Percentiles rank a stretch among this genome's conserved stretches.
phyloP scores from a whole-genome alignment of 2,797 vertebrate species.

The Lophotriccus pileatus region DNA sequence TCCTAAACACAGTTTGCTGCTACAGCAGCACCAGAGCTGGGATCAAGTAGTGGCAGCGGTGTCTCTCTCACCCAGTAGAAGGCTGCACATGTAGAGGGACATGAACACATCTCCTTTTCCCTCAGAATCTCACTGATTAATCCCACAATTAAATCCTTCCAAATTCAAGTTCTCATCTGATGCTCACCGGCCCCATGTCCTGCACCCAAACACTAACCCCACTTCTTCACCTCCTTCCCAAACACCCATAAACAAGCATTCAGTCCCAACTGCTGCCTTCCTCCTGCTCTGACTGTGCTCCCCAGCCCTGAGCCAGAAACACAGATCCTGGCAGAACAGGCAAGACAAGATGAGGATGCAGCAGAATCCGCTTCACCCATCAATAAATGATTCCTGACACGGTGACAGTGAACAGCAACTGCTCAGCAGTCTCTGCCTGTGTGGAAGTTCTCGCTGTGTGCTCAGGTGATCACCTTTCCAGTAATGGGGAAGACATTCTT shows the following conservation, averaged over 20 bases:
- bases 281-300: not conserved
- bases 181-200: rapidly evolving
- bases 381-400: not conserved
- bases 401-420: not conserved
- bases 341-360: not conserved
- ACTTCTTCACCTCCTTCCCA: not conserved
- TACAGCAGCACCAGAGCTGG: not conserved
- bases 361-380: not conserved
- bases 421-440: not conserved
- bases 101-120: not conserved
- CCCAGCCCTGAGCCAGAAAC: not conserved
- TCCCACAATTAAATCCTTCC: not conserved
- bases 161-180: not conserved
- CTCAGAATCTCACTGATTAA: not conserved
- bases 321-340: not conserved
- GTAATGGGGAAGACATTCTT: not conserved
- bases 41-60: not conserved
- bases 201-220: not conserved
- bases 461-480: not conserved
- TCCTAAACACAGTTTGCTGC: not conserved
- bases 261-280: not conserved
- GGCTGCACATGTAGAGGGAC: not conserved
- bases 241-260: not conserved
- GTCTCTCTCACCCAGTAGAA: not conserved
- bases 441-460: not conserved